phyloP scores from a whole-genome alignment of 2,113 vertebrate species.

The Triplophysa dalaica region DNA sequence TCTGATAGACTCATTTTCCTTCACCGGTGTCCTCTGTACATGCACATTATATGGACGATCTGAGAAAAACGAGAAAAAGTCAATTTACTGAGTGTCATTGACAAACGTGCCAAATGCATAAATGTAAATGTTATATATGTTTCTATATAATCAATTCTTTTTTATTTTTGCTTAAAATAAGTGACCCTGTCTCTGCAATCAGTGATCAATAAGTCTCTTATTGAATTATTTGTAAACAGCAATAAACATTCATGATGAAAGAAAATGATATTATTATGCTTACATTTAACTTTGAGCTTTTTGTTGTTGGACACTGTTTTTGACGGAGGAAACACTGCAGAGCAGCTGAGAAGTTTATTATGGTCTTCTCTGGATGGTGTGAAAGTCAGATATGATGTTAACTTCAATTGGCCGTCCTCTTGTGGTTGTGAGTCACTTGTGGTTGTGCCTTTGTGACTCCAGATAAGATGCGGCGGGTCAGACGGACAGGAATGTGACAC shows the following conservation, averaged over 20 bases:
- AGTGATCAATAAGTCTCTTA: too few relatives aligned
- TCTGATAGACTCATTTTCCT: constrained; percentile 58
- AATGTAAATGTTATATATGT: too few relatives aligned
- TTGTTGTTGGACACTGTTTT: not conserved
- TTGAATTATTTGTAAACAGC: not conserved
- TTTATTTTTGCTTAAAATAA: too few relatives aligned
- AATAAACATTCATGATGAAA: not conserved
- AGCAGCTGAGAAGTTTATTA: constrained; percentile 60
- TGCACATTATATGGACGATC: constrained; percentile 62
- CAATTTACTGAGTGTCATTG: not conserved
- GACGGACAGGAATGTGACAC: constrained; percentile 64
- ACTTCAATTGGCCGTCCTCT: constrained; percentile 53
- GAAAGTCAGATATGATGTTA: constrained; percentile 64
- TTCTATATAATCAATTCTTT: too few relatives aligned
- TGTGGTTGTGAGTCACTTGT: constrained; percentile 31
- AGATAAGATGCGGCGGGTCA: constrained; percentile 63
- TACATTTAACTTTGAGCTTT: constrained; percentile 64
- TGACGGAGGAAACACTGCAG: constrained; percentile 46
- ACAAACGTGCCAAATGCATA: too few relatives aligned
- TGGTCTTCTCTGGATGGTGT: constrained; percentile 54
- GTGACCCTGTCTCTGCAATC: too few relatives aligned
- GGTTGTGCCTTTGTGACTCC: constrained; percentile 60
- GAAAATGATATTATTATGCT: constrained; percentile 35
- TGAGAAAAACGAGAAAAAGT: constrained; percentile 37
- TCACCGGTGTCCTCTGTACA: constrained; percentile 43